Evolutionary conservation across 1,140 invertebrate genomes (phyloP), one percentile per base, ranked within the genome.

Genomic region (Wasmannia auropunctata): DNA sequence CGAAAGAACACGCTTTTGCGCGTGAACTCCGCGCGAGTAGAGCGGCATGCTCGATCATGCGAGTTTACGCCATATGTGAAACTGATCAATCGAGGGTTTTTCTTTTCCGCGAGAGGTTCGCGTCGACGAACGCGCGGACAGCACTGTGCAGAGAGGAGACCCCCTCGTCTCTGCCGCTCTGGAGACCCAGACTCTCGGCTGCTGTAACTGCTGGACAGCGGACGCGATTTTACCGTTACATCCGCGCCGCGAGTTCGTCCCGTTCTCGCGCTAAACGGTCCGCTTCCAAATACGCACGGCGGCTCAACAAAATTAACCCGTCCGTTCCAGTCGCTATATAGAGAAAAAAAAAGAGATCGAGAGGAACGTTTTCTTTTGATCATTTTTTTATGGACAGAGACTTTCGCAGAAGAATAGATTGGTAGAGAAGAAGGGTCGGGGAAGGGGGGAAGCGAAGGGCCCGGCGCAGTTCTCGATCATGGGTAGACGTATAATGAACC

Each of bases 201-300:
- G 34, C 34, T 46, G 37, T 37, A n/a, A n/a, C n/a, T 40, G 62
- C 5, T 16, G 46, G 22, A 34, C 43, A 5, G 67, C 43, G 40
- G 40, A 76, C 40, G 7, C 43, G 34, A 2, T 56, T 81, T 69
- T 81, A 81, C 65, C 79, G 65, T 81, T 81, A 81, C 28, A 43
- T 14, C 28, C 25, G 25, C 37, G 63, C 28, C 25, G 25, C 37
- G 63, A 6, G 8, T 72, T 19, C 46, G 22, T 81, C 22, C 25
- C 67, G 49, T 81, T 81, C 34, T 46, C 51, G 79, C 11, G 34
- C 37, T 81, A 81, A 81, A 72, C 63, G 49, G 6, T 11, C 22
- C 19, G 37, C 65, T 72, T 51, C 49, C 54, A 69, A 81, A 81
- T n/a, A 81, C 37, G 25, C 34, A 81, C 25, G 3, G 14, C 14